phyloP scores from a whole-genome alignment of 2,888 invertebrate genomes.

The Periphyllus acericola region DNA sequence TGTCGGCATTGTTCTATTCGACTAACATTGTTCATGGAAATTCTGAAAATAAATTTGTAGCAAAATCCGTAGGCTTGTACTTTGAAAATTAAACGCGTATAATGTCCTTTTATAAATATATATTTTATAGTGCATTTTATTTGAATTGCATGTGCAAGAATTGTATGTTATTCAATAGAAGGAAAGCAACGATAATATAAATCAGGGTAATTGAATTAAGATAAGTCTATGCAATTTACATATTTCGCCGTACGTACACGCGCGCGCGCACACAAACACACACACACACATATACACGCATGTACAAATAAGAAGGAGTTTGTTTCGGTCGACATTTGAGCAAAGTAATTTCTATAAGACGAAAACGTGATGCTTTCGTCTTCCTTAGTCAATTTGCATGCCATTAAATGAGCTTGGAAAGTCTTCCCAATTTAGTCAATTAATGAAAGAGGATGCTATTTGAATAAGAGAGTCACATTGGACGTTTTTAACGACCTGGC shows the following conservation, averaged over 20 bases:
- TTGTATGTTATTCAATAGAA: not conserved
- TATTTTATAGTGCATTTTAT: no score
- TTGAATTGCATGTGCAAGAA: not conserved
- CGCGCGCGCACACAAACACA: not conserved
- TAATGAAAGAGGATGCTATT: constrained; percentile 28
- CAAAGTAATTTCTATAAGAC: constrained; percentile 32
- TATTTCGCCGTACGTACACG: not conserved
- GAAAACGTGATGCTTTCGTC: constrained; percentile 8
- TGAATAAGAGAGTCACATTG: constrained; percentile 27
- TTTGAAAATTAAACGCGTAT: no score
- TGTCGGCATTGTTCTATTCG: no score
- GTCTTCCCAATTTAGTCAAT: constrained; percentile 26
- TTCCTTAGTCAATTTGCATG: constrained; percentile 39
- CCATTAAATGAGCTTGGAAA: constrained; percentile 22
- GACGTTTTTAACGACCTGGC: not conserved
- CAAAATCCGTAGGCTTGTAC: no score
- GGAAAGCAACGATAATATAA: not conserved
- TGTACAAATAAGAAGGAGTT: constrained; percentile 6
- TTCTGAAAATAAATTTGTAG: no score
- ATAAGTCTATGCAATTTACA: not conserved
- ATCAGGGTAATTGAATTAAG: constrained; percentile 21
- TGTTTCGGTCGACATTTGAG: constrained; percentile 13
- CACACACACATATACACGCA: not conserved
- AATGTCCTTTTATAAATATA: no score
- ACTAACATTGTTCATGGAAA: no score